Percentiles rank a stretch among this genome's conserved stretches.
These are phyloP conservation scores for Tenthredo livida DNA, from an alignment of 2,888 invertebrate genomes.

Conservation along the genomic window DNA sequence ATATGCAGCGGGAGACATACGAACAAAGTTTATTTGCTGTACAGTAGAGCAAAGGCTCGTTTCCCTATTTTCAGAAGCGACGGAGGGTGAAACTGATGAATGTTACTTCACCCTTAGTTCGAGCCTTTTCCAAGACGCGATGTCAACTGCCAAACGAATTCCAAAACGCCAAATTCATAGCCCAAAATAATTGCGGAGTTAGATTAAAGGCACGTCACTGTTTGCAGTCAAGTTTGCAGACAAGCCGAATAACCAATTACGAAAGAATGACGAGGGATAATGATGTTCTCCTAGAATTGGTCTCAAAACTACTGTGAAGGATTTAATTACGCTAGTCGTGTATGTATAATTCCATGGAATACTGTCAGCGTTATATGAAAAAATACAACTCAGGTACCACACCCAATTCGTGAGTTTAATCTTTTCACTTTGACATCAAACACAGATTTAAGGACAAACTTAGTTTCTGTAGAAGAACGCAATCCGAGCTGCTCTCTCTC, in stretches of 20 bases:
- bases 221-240: too few species aligned
- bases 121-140: too few species aligned
- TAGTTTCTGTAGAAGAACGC: too few species aligned
- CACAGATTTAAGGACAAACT: not conserved
- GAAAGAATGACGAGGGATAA: not conserved
- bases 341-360: not conserved
- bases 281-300: not conserved
- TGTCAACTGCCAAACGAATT: too few species aligned
- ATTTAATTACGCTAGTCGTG: not conserved
- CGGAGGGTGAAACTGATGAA: too few species aligned
- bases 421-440: not conserved
- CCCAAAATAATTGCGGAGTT: too few species aligned
- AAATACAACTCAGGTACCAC: not conserved
- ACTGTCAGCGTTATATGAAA: not conserved
- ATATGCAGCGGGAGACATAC: not conserved
- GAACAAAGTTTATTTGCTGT: not conserved
- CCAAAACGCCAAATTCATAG: too few species aligned
- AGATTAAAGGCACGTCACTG: not conserved
- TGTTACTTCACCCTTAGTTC: too few species aligned
- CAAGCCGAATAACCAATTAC: not conserved
- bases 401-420: not conserved
- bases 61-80: too few species aligned
- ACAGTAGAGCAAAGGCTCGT: too few species aligned
- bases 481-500: not conserved
- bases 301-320: not conserved